Evolutionary conservation across 2,888 invertebrate genomes (phyloP).

Genomic region (Hirtodrosophila alboralis): DNA sequence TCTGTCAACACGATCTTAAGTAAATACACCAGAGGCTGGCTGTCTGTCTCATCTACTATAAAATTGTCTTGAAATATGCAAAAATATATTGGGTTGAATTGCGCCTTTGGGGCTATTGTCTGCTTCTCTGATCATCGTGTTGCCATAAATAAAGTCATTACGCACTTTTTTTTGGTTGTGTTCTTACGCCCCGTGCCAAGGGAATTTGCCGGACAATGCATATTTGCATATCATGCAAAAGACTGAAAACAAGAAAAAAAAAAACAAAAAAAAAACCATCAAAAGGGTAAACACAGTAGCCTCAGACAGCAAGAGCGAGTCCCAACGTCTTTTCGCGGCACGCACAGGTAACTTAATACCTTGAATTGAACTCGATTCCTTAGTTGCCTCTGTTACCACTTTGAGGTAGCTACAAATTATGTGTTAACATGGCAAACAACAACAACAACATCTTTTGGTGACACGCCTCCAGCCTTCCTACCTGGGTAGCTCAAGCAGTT

Average conservation of each 20-base stretch:
- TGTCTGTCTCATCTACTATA: no score
- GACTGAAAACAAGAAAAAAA: conserved; percentile 6
- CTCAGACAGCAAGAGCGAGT: background rate
- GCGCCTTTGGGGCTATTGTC: conserved; percentile 59
- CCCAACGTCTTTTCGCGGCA: conserved; percentile 6
- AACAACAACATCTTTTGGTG: conserved; percentile 41
- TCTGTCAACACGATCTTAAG: conserved; percentile 59
- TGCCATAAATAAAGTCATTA: conserved; percentile 76
- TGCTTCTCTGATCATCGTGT: conserved; percentile 19
- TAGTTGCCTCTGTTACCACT: conserved; percentile 1
- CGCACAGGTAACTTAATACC: conserved; percentile 61
- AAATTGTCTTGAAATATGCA: conserved; percentile 35
- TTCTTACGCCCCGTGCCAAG: conserved; percentile 37
- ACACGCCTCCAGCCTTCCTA: conserved; percentile 58
- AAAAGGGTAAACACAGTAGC: conserved; percentile 60
- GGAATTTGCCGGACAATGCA: conserved; percentile 35
- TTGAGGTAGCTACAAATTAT: conserved; percentile 66
- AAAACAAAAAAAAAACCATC: conserved; percentile 10
- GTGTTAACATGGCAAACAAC: conserved; percentile 68
- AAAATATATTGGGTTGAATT: conserved; percentile 46
- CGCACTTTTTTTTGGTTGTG: conserved; percentile 46
- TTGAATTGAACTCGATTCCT: conserved; percentile 21
- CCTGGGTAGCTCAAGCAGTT: conserved; percentile 12
- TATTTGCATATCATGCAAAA: conserved; percentile 69
- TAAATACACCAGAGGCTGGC: conserved; percentile 29